These are phyloP conservation scores for Acronicta alni DNA, from an alignment of 2,888 invertebrate species.

Conservation along the genomic window DNA sequence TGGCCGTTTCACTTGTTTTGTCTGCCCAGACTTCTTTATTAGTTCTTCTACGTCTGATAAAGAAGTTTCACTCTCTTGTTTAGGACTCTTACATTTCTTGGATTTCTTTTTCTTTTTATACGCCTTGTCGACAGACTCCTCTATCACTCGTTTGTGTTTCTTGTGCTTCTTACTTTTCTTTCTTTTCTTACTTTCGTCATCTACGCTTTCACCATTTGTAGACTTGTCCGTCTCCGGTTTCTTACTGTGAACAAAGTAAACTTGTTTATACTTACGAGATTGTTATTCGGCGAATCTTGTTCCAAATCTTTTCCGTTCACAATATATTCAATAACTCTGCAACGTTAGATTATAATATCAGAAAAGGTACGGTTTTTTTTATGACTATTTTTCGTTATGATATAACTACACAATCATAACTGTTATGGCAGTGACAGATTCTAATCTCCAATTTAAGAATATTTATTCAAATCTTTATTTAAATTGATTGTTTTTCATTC, in stretches of 20 bases:
- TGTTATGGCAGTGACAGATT: not conserved
- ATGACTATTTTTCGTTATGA: constrained; percentile 22
- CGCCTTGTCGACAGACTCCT: constrained; percentile 85
- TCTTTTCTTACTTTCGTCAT: constrained; percentile 81
- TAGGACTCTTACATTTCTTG: constrained; percentile 85
- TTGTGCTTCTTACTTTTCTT: constrained; percentile 90
- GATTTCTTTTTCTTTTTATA: constrained; percentile 89
- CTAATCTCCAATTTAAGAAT: too few species aligned
- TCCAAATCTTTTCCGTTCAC: constrained; percentile 60
- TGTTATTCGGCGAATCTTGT: constrained; percentile 35
- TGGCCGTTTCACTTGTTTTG: constrained; percentile 48
- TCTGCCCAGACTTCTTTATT: constrained; percentile 76
- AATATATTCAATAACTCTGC: constrained; percentile 71
- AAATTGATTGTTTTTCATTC: not conserved
- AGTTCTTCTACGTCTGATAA: constrained; percentile 80
- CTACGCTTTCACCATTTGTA: constrained; percentile 64
- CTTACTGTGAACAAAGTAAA: constrained; percentile 57
- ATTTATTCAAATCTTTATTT: not conserved
- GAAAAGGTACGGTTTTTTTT: constrained; percentile 16
- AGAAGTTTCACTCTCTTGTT: constrained; percentile 80
- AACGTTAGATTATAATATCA: constrained; percentile 59
- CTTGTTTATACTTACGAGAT: constrained; percentile 69
- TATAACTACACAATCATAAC: constrained; percentile 6
- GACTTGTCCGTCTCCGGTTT: constrained; percentile 59
- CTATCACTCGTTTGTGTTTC: constrained; percentile 91